Evolutionary conservation across 2,797 vertebrate species (phyloP).

Genomic region (Remorina albescens): DNA sequence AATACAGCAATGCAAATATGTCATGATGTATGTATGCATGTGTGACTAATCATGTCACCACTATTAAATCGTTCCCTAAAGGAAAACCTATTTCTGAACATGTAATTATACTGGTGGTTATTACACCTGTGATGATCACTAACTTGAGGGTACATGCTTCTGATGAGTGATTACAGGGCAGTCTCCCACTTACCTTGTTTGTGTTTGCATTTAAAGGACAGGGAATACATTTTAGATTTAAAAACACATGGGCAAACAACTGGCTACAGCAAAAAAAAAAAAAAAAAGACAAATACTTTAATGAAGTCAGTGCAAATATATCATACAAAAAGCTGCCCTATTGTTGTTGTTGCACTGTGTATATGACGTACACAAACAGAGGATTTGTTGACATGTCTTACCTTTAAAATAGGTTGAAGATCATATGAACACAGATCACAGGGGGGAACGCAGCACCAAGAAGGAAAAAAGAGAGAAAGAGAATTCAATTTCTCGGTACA

Average conservation of each 20-base stretch:
- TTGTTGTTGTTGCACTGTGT: slow-evolving; percentile 22
- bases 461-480: slow-evolving; percentile 44
- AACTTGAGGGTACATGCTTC: neutral
- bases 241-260: neutral
- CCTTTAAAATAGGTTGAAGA: slow-evolving; percentile 66
- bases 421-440: slow-evolving; percentile 15
- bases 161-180: neutral
- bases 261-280: neutral
- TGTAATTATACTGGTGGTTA: neutral
- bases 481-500: slow-evolving; percentile 17
- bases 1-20: neutral
- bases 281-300: slow-evolving; percentile 14
- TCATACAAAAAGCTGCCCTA: neutral
- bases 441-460: slow-evolving; percentile 34
- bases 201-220: slow-evolving; percentile 29
- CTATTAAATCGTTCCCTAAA: neutral
- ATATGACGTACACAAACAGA: too few relatives aligned
- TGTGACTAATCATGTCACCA: neutral
- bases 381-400: slow-evolving; percentile 62
- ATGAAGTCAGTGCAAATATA: slow-evolving; percentile 10
- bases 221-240: slow-evolving; percentile 26
- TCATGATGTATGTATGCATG: neutral
- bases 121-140: neutral
- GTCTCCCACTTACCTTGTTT: slow-evolving; percentile 61
- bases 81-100: neutral